A percentile compares a stretch with the other conserved stretches of the same genome.
Evolutionary conservation across 2,113 vertebrate species (phyloP).

Genomic region (Stegastes partitus): DNA sequence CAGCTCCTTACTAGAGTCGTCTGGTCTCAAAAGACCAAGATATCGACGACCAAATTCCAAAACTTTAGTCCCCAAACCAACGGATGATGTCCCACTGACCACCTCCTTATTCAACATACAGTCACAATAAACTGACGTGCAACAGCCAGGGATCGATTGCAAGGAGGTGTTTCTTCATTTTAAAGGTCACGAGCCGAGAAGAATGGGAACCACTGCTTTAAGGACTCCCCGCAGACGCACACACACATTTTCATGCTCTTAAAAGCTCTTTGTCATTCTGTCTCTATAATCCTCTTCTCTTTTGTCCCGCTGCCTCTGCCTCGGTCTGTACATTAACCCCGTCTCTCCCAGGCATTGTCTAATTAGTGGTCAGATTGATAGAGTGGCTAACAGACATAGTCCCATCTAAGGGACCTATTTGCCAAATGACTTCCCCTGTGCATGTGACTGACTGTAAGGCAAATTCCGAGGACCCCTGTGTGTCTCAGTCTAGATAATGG

Average conservation of each 20-base stretch:
- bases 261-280: slow-evolving; percentile 19
- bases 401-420: slow-evolving; percentile 23
- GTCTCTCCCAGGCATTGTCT: slow-evolving; percentile 32
- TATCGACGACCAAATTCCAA: too few relatives aligned
- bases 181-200: slow-evolving; percentile 17
- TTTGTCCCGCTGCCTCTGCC: slow-evolving; percentile 1
- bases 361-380: slow-evolving; percentile 48
- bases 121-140: background rate
- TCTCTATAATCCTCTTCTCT: slow-evolving; percentile 9
- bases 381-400: slow-evolving; percentile 1
- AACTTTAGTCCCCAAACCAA: too few relatives aligned
- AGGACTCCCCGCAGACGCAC: background rate
- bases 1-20: too few relatives aligned
- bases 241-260: background rate
- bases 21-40: too few relatives aligned
- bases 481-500: slow-evolving; percentile 4
- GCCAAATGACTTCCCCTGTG: slow-evolving; percentile 12
- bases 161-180: slow-evolving; percentile 3
- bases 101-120: too few relatives aligned
- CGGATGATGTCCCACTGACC: too few relatives aligned
- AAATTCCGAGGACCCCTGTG: background rate
- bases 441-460: slow-evolving; percentile 18
- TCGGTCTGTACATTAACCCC: slow-evolving; percentile 20
- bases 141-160: background rate
- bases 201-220: background rate